These are phyloP conservation scores for Eurosta solidaginis DNA, from an alignment of 1,140 invertebrate genomes.

Conservation along the genomic window DNA sequence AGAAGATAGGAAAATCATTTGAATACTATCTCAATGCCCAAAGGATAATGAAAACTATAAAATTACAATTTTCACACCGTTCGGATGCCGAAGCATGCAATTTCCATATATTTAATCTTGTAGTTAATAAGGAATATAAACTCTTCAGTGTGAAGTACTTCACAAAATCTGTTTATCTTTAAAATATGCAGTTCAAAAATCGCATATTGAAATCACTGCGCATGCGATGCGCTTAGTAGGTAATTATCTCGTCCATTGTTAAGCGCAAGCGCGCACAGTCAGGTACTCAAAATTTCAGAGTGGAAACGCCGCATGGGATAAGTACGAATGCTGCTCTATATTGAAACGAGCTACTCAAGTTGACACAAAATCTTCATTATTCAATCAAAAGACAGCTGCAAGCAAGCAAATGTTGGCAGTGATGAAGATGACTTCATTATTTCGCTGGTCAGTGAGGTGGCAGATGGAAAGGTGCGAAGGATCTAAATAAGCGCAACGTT, in stretches of 20 bases:
- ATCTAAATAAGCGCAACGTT: not conserved
- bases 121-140: not conserved
- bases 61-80: not conserved
- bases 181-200: not conserved
- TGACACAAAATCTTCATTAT: too few species aligned
- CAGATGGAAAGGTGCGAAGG: not conserved
- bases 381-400: not conserved
- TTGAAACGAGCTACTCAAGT: not conserved
- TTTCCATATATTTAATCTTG: not conserved
- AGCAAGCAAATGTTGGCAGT: too few species aligned
- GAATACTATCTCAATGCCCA: not conserved
- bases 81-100: not conserved
- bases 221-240: not conserved
- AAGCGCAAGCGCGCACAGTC: not conserved
- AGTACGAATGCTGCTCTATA: constrained; percentile 4
- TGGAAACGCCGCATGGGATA: not conserved
- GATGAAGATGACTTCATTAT: not conserved
- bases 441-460: not conserved
- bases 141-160: not conserved
- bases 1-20: too few species aligned
- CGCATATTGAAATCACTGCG: not conserved
- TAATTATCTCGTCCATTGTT: constrained; percentile 29
- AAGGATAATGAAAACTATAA: not conserved
- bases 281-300: not conserved
- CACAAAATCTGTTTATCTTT: not conserved